Base-by-base conservation (phyloP, 2,888 invertebrate species). In the Agrochola macilenta region DNA sequence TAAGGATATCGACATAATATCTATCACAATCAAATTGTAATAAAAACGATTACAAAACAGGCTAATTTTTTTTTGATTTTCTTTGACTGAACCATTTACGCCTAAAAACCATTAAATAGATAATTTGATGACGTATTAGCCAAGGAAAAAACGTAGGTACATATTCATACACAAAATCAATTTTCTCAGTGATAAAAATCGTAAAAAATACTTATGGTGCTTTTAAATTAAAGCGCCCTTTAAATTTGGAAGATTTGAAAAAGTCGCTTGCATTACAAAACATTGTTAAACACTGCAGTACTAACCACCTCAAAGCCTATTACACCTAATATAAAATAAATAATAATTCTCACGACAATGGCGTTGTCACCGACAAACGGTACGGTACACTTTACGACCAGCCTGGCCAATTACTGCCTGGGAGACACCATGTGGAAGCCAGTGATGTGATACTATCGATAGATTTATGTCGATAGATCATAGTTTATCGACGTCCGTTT, bases 351-450 rank as follows among this genome's bases (percentile, higher is more conserved):
- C 72, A 39, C 74, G 69, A 80, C 82, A 81, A 82, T 87, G 84
- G 74, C 83, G 79, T 86, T 89, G 87, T 90, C 89, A 89, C 89
- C 88, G 76, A 82, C 90, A 88, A 85, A 89, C 91, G 89, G 90
- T 92, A 90, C 81, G 91, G 89, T 84, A 83, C 90, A 87, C 83
- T 90, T 89, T 91, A 89, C 89, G 87, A 90, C 89, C 90, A 89
- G 87, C 87, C 91, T 82, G 91, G 93, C 93, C 94, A 95, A 95
- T 95, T 95, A 95, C 91, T 90, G 89, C 91, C 93, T 94, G 95
- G 92, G 93, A 94, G 91, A 91, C 92, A 89, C 90, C 95, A 95
- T 94, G 92, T 95, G 95, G 89, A 81, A 83, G 79, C 64, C 90
- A 93, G 92, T 77, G 93, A 90, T 91, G 92, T 82, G 79, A 76